Evolutionary conservation across 2,888 invertebrate genomes (phyloP), one percentile per base, ranked within the genome.

Genomic region (Notodonta dromedarius): DNA sequence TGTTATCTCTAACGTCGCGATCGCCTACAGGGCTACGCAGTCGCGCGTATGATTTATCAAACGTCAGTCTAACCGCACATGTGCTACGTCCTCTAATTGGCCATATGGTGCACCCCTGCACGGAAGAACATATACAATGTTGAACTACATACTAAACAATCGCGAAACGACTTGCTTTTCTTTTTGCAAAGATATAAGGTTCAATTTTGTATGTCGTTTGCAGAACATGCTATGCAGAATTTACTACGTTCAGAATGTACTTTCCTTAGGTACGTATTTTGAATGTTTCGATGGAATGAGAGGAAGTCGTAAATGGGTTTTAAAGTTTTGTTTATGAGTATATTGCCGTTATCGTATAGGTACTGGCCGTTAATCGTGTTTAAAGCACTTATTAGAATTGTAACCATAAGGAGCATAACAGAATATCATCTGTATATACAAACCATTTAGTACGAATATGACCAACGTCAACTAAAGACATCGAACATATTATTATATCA

Each of bases 71-170:
- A 58, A 39, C 48, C 52, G 56, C 67, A 67, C 60, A 69, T 63
- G 63, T 66, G 65, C 54, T 56, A 50, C 58, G 35, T 56, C 54
- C 54, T 64, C 62, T 67, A 60, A 60, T 65, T 64, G 61, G 39
- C 65, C 69, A 69, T 65, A 65, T 69, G 69, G 51, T 63, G 63
- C 63, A 65, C 53, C 59, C 53, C 58, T 58, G 54, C 59, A 56
- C 46, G 6, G 32, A 46, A 55, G 42, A 57, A 59, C 40, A 50
- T 32, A 51, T 51, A 59, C 39, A 35, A 12, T 54, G 46, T 61
- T 57, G 39, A 57, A 55, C 55, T 53, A 44, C 52, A n/a, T 50
- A 52, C 52, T 42, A 50, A 48, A 48, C 40, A 55, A 50, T 24
- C 24, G 39, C 40, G 46, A 51, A 48, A 57, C 24, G 54, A 58